Conservation (phyloP, 2,797 vertebrate genomes). For the Bradypodion pumilum region DNA sequence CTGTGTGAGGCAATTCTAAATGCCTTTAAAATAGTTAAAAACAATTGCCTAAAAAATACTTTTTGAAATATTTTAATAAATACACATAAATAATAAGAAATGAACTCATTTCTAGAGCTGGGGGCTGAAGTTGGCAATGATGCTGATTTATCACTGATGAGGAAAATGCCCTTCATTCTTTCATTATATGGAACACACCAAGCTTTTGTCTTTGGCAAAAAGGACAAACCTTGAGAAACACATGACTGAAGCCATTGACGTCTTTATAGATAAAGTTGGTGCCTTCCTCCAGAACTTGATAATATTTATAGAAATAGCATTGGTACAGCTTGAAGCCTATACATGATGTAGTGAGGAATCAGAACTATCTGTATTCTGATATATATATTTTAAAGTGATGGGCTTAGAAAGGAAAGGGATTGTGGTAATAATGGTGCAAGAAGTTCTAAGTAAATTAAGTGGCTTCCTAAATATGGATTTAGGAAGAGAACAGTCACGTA, state of each 20-base stretch:
- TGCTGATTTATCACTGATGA: constrained; percentile 1
- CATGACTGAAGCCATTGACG: neutral
- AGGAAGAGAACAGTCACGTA: neutral
- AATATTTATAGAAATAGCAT: accelerated
- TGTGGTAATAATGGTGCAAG: neutral
- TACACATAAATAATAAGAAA: neutral
- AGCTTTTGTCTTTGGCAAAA: constrained; percentile 29
- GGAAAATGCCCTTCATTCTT: neutral
- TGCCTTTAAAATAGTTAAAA: neutral
- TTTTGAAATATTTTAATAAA: neutral
- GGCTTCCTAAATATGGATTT: accelerated
- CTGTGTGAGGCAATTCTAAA: neutral
- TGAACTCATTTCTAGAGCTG: neutral
- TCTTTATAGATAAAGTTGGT: neutral
- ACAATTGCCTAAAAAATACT: neutral
- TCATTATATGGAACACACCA: neutral
- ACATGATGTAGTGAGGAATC: accelerated
- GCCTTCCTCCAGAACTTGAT: accelerated
- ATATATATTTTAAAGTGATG: neutral
- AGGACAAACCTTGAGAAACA: constrained; percentile 36
- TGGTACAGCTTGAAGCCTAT: neutral
- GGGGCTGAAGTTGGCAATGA: neutral
- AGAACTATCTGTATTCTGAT: neutral
- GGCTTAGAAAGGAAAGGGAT: neutral
- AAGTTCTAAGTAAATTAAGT: constrained; percentile 2